These are phyloP conservation scores for Rhopilema esculentum DNA, from an alignment of 30 jellyfish, hydroid and myxozoan species.

Conservation along the genomic window DNA sequence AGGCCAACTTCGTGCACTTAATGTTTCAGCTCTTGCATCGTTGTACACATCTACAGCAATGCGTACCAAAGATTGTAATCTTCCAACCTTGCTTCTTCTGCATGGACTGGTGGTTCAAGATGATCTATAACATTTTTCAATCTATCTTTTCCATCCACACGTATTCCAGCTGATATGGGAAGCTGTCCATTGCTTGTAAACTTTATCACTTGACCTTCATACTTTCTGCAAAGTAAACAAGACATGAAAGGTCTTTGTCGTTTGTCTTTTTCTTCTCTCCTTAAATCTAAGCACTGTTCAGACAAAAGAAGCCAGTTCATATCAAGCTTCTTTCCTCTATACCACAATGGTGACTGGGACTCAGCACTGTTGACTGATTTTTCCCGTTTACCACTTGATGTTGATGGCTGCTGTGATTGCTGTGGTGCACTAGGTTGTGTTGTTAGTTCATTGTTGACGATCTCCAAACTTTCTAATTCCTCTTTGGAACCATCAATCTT, in stretches of 20 bases:
- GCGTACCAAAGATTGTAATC: constrained; percentile 43
- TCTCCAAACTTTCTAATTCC: too few relatives aligned
- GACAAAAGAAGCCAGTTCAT: constrained; percentile 17
- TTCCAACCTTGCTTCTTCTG: constrained; percentile 47
- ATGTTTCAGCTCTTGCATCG: constrained; percentile 55
- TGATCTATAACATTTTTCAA: constrained; percentile 41
- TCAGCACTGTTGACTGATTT: constrained; percentile 31
- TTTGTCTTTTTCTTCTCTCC: constrained; percentile 20
- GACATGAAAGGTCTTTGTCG: constrained; percentile 47
- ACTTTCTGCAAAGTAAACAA: constrained; percentile 47
- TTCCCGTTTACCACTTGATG: constrained; percentile 31
- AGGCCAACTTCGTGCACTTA: constrained; percentile 72
- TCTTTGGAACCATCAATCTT: too few relatives aligned
- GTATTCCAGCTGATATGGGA: constrained; percentile 51
- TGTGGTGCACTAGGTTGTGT: constrained; percentile 26
- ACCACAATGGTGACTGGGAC: constrained; percentile 47
- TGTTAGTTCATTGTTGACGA: too few relatives aligned
- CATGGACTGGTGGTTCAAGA: constrained; percentile 34
- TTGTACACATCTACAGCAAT: constrained; percentile 60
- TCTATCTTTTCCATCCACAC: constrained; percentile 71
- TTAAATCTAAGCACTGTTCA: constrained; percentile 2
- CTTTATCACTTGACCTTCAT: constrained; percentile 52
- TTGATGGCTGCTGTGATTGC: constrained; percentile 49
- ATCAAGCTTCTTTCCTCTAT: background rate
- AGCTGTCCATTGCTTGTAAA: constrained; percentile 59